These are phyloP conservation scores for Tokudaia tokunoshimensis DNA, from an alignment of 2,797 vertebrate species.

Conservation along the genomic window DNA sequence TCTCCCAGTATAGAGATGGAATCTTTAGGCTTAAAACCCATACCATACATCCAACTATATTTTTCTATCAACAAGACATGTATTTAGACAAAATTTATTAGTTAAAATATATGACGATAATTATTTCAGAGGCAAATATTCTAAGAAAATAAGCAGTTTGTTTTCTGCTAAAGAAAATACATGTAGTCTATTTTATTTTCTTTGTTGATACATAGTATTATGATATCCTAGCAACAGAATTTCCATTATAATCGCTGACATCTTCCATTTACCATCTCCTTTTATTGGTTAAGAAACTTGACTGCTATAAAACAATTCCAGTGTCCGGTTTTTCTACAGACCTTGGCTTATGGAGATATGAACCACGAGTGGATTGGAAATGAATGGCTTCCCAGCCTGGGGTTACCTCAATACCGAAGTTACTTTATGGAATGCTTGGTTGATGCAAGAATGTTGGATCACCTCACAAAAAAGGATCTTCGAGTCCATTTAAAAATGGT, in stretches of 20 bases:
- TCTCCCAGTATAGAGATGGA: neutral
- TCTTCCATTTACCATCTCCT: constrained; percentile 73
- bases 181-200: constrained; percentile 5
- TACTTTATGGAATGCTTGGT: constrained; percentile 99
- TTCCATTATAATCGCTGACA: neutral
- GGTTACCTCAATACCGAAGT: constrained; percentile 98
- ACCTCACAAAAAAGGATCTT: constrained; percentile 99
- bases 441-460: constrained; percentile 98
- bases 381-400: constrained; percentile 98
- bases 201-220: neutral
- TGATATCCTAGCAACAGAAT: neutral
- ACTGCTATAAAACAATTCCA: constrained; percentile 83
- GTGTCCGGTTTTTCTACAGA: constrained; percentile 88
- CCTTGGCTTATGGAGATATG: constrained; percentile 98
- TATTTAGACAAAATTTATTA: neutral
- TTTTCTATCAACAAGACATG: neutral
- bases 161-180: constrained; percentile 34
- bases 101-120: neutral
- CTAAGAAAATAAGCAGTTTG: neutral
- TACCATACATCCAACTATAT: neutral
- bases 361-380: constrained; percentile 99
- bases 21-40: neutral
- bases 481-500: constrained; percentile 99
- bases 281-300: constrained; percentile 79
- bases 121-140: neutral